A percentile compares a stretch with the other conserved stretches of the same genome.
Evolutionary conservation across 2,888 invertebrate species (phyloP).

Genomic region (Lasioglossum calceatum): DNA sequence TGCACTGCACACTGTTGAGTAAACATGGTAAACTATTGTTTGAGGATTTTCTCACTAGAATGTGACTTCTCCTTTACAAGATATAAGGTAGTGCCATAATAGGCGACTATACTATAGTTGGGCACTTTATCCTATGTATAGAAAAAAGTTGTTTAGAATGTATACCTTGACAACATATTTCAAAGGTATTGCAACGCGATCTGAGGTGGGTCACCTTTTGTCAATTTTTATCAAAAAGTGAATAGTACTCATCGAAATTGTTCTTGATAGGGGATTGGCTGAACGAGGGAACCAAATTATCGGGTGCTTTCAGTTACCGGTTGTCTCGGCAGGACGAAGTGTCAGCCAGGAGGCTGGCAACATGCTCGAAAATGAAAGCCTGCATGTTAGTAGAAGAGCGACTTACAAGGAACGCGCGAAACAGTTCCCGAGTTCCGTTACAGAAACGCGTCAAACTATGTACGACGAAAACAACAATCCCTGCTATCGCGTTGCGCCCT

Average conservation of each 20-base stretch:
- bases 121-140: too few relatives aligned
- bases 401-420: conserved; percentile 4
- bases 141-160: too few relatives aligned
- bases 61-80: too few relatives aligned
- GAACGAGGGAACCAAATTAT: neutral
- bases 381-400: neutral
- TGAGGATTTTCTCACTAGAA: too few relatives aligned
- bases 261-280: neutral
- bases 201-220: too few relatives aligned
- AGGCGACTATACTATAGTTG: too few relatives aligned
- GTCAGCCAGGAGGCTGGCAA: neutral
- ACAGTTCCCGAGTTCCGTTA: conserved; percentile 41
- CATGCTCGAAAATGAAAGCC: conserved; percentile 39
- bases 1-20: too few relatives aligned
- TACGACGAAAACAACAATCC: conserved; percentile 49
- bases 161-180: too few relatives aligned
- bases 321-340: neutral
- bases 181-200: too few relatives aligned
- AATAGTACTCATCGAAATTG: neutral
- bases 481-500: conserved; percentile 40
- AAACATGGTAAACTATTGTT: too few relatives aligned
- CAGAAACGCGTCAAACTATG: conserved; percentile 35
- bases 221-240: too few relatives aligned
- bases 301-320: neutral
- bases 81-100: too few relatives aligned